phyloP scores from a whole-genome alignment of 2,888 invertebrate genomes.

The Poecilus cupreus region DNA sequence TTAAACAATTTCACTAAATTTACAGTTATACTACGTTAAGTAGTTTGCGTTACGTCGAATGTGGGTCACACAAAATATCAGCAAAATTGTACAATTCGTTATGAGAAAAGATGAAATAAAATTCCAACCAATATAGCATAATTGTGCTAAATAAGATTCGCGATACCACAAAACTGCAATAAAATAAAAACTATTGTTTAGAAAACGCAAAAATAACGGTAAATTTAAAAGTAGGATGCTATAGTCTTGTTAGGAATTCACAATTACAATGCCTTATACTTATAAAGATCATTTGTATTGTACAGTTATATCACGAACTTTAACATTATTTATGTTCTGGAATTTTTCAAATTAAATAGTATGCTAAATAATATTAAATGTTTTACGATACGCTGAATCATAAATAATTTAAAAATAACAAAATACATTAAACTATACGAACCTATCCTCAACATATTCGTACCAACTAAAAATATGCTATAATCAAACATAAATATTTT shows the following conservation, averaged over 20 bases:
- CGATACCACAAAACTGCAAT: background rate
- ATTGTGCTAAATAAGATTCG: background rate
- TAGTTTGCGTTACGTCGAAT: conserved; percentile 17
- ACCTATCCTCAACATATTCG: too few species aligned
- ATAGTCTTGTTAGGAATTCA: background rate
- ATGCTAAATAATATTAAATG: too few species aligned
- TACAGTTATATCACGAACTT: conserved; percentile 30
- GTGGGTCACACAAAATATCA: conserved; percentile 20
- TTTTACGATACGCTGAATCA: too few species aligned
- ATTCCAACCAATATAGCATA: background rate
- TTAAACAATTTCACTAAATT: conserved; percentile 43
- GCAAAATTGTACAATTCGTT: background rate
- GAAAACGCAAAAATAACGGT: conserved; percentile 7
- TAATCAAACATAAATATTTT: too few species aligned
- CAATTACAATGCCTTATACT: conserved; percentile 13
- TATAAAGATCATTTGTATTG: background rate
- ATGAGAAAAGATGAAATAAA: background rate
- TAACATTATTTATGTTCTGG: too few species aligned
- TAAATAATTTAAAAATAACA: too few species aligned
- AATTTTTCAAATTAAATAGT: too few species aligned
- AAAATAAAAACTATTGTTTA: background rate
- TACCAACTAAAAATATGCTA: too few species aligned
- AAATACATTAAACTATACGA: too few species aligned
- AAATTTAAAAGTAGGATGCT: conserved; percentile 26
- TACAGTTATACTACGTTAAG: conserved; percentile 46